Evolutionary conservation across 2,888 invertebrate species (phyloP).

Genomic region (Tuta absoluta): DNA sequence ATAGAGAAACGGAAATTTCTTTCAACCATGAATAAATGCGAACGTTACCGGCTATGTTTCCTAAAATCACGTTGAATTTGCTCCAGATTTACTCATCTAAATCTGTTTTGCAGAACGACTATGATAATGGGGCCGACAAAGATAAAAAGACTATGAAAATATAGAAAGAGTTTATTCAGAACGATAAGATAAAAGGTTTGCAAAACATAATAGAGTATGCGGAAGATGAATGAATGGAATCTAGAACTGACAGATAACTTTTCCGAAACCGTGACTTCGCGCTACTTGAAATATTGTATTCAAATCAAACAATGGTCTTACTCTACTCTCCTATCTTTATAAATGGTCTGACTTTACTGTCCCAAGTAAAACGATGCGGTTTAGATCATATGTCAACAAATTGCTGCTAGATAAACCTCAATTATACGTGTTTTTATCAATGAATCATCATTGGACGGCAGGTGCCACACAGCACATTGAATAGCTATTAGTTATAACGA

Average conservation of each 20-base stretch:
- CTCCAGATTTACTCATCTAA: constrained; percentile 37
- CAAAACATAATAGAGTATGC: too few species aligned
- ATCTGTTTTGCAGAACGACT: not conserved
- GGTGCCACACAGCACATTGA: not conserved
- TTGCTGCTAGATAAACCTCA: not conserved
- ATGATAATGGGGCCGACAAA: not conserved
- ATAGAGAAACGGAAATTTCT: constrained; percentile 18
- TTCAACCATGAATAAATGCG: not conserved
- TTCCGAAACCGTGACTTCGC: too few species aligned
- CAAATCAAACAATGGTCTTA: not conserved
- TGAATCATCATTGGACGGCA: not conserved
- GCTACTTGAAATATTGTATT: too few species aligned
- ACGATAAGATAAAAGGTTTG: too few species aligned
- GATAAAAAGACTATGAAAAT: not conserved
- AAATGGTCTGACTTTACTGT: not conserved
- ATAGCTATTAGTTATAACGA: not conserved
- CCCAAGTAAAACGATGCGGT: too few species aligned
- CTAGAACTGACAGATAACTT: too few species aligned
- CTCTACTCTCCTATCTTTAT: not conserved
- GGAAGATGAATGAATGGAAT: too few species aligned
- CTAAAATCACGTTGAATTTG: constrained; percentile 1
- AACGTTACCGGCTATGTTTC: constrained; percentile 5
- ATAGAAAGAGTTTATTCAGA: not conserved
- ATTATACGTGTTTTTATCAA: not conserved
- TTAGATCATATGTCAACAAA: not conserved